phyloP scores from a whole-genome alignment of 2,797 vertebrate genomes.

The Aplochiton taeniatus region DNA sequence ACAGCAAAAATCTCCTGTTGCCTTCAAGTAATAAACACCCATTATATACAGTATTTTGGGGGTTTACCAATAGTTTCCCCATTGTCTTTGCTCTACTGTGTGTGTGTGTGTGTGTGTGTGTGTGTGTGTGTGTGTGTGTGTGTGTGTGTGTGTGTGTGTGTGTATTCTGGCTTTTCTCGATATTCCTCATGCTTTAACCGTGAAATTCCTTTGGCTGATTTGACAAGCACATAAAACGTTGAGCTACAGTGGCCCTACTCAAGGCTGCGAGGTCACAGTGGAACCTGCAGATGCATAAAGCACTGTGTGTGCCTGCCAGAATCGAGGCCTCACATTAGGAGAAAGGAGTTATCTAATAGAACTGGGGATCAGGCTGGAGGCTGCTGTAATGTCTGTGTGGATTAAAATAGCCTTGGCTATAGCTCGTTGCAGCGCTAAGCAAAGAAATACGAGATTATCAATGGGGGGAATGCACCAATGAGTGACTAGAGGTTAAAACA shows the following conservation, averaged over 20 bases:
- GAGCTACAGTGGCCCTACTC: too few relatives aligned
- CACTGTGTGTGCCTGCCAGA: slow-evolving; percentile 16
- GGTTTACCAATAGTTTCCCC: too few relatives aligned
- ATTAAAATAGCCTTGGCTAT: slow-evolving; percentile 59
- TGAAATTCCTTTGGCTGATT: too few relatives aligned
- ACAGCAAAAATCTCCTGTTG: too few relatives aligned
- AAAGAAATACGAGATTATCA: slow-evolving; percentile 45
- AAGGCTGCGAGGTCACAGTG: too few relatives aligned
- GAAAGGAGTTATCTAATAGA: slow-evolving; percentile 58
- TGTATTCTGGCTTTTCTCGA: slow-evolving; percentile 3
- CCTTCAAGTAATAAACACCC: too few relatives aligned
- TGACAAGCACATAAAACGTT: too few relatives aligned
- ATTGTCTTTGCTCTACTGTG: background rate
- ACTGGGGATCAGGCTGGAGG: slow-evolving; percentile 48
- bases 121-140: background rate
- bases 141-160: background rate
- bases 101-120: slow-evolving; percentile 2
- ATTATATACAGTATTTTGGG: too few relatives aligned
- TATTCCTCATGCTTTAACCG: background rate
- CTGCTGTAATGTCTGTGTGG: slow-evolving; percentile 42
- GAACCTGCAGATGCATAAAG: background rate
- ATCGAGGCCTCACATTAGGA: slow-evolving; percentile 33
- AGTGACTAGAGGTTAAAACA: slow-evolving; percentile 8
- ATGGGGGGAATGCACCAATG: slow-evolving; percentile 25
- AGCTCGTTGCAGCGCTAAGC: slow-evolving; percentile 24